Evolutionary conservation across 2,113 vertebrate species (phyloP).

Genomic region (Lontra canadensis): DNA sequence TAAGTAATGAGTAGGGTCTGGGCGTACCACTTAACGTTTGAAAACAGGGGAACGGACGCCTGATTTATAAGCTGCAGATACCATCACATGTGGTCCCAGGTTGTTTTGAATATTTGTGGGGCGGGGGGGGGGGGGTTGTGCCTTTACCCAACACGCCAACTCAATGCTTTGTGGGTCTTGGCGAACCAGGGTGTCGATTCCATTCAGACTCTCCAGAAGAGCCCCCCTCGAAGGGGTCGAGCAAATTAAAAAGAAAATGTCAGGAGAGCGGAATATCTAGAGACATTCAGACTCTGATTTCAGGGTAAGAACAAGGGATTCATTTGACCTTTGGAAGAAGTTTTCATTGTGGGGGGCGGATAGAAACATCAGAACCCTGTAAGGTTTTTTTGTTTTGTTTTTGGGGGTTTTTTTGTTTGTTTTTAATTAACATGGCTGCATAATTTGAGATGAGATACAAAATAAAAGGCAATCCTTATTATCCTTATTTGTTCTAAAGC

Average conservation of each 20-base stretch:
- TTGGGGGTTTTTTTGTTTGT: not conserved
- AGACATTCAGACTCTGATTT: not conserved
- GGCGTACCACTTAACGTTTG: not conserved
- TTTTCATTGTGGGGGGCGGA: not conserved
- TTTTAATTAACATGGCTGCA: not conserved
- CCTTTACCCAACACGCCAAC: not conserved
- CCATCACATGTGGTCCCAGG: not conserved
- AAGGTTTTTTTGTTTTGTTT: not conserved
- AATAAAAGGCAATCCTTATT: not conserved
- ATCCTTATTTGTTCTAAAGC: not conserved
- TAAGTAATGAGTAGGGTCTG: not conserved
- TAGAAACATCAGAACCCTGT: not conserved
- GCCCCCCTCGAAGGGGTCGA: not conserved
- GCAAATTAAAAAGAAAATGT: not conserved
- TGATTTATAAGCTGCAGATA: not conserved
- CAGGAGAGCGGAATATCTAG: not conserved
- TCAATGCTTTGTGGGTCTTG: not conserved
- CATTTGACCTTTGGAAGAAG: not conserved
- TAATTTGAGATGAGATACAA: not conserved
- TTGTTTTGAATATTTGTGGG: too few relatives aligned
- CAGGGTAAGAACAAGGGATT: not conserved
- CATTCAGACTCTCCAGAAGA: not conserved
- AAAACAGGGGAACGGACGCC: not conserved
- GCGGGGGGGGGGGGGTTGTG: not conserved
- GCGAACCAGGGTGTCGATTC: not conserved